Evolutionary conservation across 2,888 invertebrate species (phyloP).

Genomic region (Chrysolina americana): DNA sequence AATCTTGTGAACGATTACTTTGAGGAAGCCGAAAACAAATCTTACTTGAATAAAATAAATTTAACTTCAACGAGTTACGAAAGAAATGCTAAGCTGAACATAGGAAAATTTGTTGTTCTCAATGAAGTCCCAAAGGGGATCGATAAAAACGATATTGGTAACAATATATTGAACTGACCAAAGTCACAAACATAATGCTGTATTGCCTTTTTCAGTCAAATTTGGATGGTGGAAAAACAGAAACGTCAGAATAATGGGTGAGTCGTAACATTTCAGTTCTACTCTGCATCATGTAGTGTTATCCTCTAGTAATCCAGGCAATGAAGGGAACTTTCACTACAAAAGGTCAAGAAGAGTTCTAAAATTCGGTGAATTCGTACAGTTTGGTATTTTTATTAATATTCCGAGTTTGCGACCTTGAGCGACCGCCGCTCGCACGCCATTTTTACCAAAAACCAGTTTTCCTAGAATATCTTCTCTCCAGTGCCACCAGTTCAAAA

Average conservation of each 20-base stretch:
- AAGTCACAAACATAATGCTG: background rate
- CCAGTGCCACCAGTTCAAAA: no score
- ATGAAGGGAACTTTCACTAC: no score
- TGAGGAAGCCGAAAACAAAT: background rate
- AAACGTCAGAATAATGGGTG: background rate
- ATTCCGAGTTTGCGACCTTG: no score
- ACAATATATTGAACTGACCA: background rate
- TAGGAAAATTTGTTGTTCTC: background rate
- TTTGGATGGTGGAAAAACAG: constrained; percentile 1
- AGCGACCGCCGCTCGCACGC: no score
- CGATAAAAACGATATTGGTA: background rate
- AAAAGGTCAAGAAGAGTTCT: no score
- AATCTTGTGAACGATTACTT: constrained; percentile 7
- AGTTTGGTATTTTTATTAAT: no score
- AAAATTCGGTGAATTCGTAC: no score
- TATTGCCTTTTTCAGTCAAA: background rate
- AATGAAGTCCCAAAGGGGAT: background rate
- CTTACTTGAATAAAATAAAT: background rate
- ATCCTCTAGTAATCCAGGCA: no score
- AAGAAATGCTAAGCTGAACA: background rate
- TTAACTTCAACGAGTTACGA: background rate
- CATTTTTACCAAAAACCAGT: no score
- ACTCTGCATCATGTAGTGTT: no score
- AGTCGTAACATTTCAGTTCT: background rate
- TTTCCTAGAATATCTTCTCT: no score